Conservation (phyloP, 1,140 invertebrate genomes). For the Drosophila obscura region DNA sequence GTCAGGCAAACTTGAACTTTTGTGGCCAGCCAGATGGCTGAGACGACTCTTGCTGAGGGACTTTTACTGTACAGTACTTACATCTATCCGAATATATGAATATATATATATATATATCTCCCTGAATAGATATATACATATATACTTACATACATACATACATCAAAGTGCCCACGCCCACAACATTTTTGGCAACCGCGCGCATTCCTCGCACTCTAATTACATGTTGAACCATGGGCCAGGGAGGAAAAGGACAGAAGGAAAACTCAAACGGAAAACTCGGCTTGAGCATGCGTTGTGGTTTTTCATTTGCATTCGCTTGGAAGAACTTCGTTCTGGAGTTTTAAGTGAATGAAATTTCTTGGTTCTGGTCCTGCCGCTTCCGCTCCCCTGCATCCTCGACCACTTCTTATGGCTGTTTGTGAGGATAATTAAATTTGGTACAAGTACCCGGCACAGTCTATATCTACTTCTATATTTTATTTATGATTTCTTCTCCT, state of each 20-base stretch:
- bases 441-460: constrained; percentile 22
- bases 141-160: constrained; percentile 13
- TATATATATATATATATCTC: no score
- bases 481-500: constrained; percentile 70
- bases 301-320: constrained; percentile 79
- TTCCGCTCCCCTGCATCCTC: not conserved
- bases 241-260: not conserved
- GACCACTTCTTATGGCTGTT: constrained; percentile 37
- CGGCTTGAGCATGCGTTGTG: constrained; percentile 77
- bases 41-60: constrained; percentile 24
- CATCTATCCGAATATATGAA: constrained; percentile 13
- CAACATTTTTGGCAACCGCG: constrained; percentile 77
- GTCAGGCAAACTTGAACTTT: constrained; percentile 77
- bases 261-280: constrained; percentile 69
- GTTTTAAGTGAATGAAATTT: constrained; percentile 79
- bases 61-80: constrained; percentile 4
- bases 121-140: constrained; percentile 42
- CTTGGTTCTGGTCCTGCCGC: constrained; percentile 18
- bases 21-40: constrained; percentile 62
- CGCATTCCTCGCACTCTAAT: constrained; percentile 70
- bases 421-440: constrained; percentile 70
- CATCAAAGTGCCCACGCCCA: constrained; percentile 73
- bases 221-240: constrained; percentile 69
- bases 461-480: constrained; percentile 54
- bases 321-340: constrained; percentile 62